A percentile compares a stretch with the other conserved stretches of the same genome.
These are phyloP conservation scores for Xylophagus ater DNA, from an alignment of 2,888 invertebrate genomes.

Conservation along the genomic window DNA sequence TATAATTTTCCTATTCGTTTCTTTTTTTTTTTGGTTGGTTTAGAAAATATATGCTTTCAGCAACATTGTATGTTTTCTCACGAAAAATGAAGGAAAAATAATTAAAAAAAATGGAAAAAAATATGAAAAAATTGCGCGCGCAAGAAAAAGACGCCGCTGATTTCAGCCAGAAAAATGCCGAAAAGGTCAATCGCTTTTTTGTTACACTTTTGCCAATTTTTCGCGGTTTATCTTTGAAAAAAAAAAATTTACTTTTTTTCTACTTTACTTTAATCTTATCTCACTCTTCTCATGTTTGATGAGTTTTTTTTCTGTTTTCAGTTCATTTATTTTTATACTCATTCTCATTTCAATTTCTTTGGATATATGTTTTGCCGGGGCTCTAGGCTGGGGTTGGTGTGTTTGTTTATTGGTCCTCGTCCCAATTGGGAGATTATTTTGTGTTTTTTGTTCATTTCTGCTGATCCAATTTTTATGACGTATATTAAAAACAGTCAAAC, in stretches of 20 bases:
- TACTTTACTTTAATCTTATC: too few relatives aligned
- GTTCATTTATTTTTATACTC: neutral
- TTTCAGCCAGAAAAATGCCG: neutral
- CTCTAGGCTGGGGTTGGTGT: too few relatives aligned
- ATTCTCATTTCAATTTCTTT: too few relatives aligned
- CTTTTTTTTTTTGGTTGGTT: neutral
- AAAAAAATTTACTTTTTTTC: too few relatives aligned
- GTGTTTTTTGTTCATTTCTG: too few relatives aligned
- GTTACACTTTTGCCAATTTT: slow-evolving; percentile 2
- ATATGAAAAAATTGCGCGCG: neutral
- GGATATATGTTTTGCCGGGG: too few relatives aligned
- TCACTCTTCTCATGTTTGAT: neutral
- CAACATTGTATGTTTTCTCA: neutral
- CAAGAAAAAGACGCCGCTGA: neutral
- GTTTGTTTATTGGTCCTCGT: too few relatives aligned
- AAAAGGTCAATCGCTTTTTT: slow-evolving; percentile 3
- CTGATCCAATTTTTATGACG: too few relatives aligned
- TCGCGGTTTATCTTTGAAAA: too few relatives aligned
- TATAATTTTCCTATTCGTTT: neutral
- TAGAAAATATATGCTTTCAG: neutral
- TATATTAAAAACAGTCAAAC: too few relatives aligned
- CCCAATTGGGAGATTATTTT: too few relatives aligned
- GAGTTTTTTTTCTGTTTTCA: neutral
- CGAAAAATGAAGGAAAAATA: neutral
- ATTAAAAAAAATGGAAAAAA: neutral